Percentiles rank a stretch among this genome's conserved stretches.
phyloP scores from a whole-genome alignment of 1,140 invertebrate species.

The Anoplolepis gracilipes region DNA sequence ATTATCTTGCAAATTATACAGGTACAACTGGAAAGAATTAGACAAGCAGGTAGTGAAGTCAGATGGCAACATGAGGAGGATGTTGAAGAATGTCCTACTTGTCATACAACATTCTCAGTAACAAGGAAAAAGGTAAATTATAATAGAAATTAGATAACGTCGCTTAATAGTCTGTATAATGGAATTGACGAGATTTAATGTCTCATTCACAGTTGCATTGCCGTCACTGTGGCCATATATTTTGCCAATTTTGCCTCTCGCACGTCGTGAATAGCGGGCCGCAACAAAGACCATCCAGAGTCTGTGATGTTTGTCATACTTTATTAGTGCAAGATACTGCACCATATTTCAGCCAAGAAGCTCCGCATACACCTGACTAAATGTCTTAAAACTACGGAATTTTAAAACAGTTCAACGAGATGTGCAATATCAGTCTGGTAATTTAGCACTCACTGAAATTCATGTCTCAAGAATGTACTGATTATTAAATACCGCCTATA shows the following conservation, averaged over 20 bases:
- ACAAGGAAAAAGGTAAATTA: constrained; percentile 89
- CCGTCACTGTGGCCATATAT: constrained; percentile 97
- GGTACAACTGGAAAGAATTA: constrained; percentile 97
- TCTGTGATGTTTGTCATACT: constrained; percentile 99
- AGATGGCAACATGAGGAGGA: constrained; percentile 99
- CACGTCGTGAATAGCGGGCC: constrained; percentile 95
- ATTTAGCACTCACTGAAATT: constrained; percentile 10
- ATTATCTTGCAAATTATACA: constrained; percentile 70
- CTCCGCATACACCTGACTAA: constrained; percentile 90
- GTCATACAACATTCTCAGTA: constrained; percentile 90
- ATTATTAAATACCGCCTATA: background rate
- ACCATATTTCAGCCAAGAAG: constrained; percentile 97
- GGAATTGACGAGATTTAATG: background rate
- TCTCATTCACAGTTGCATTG: constrained; percentile 93
- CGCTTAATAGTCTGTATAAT: background rate
- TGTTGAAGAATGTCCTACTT: constrained; percentile 94
- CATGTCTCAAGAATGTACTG: background rate
- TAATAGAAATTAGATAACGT: background rate
- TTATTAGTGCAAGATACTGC: constrained; percentile 96
- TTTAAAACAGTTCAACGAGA: constrained; percentile 69
- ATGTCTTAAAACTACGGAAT: constrained; percentile 59
- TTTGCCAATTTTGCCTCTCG: constrained; percentile 94
- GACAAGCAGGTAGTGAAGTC: constrained; percentile 96
- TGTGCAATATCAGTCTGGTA: constrained; percentile 79
- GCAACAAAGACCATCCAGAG: constrained; percentile 93